Base-by-base conservation (phyloP, 2,888 invertebrate species). In the Clusia tigrina region DNA sequence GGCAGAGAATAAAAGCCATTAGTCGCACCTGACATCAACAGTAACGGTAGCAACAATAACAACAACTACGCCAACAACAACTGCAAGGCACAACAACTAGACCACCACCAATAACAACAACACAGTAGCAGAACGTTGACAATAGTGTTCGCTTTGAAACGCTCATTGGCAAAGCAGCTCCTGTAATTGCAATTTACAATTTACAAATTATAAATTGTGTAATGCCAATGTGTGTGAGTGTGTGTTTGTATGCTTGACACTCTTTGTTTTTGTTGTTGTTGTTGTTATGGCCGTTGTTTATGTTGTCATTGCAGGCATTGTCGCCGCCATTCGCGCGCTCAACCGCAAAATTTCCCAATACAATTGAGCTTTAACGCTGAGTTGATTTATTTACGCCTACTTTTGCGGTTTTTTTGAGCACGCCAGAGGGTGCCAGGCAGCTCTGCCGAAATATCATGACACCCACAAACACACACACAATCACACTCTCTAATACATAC, bases 291-390 rank as follows among this genome's bases (percentile, higher is more conserved):
- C 51, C 55, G 55, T 25, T 63, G 52, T 60, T 23, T 17, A n/a
- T 54, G 32, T 38, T 60, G 52, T 38, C 58, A 24, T 24, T 60
- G 25, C 48, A 10, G 20, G 17, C 25, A 23, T 32, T 60, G 32
- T 32, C 51, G 51, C 55, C 55, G 46, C 60, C 55, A 37, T 48
- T 25, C 24, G n/a, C n/a, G n/a, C n/a, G n/a, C n/a, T n/a, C n/a
- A 32, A 60, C 54, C 60, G 60, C 60, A 51, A 60, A 60, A 48
- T 48, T 55, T 17, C 26, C 3, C 48, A 53, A 54, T 5, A 20
- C 23, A 52, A 32, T 18, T 6, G 48, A 18, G 3, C 20, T 20
- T 48, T n/a, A n/a, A n/a, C 42, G 42, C 42, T 15, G 42, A n/a
- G n/a, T n/a, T 42, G 42, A 42, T 42, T 42, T 42, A 42, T 42